phyloP scores from a whole-genome alignment of 92 coral and sea anemone species.

The Anthopleura xanthogrammica region DNA sequence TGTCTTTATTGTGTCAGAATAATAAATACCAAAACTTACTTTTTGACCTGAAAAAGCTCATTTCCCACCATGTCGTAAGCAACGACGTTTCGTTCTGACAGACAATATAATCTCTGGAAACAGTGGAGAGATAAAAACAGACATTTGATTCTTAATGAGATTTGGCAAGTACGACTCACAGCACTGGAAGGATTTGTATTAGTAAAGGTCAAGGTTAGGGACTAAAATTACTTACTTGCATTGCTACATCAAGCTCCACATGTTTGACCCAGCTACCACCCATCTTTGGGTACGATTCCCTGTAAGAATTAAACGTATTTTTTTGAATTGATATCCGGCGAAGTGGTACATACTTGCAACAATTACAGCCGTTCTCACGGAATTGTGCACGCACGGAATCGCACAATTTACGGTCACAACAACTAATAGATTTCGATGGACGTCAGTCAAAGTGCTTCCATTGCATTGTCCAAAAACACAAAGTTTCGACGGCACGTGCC shows the following conservation, averaged over 20 bases:
- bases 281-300: constrained; percentile 88
- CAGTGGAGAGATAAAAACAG: not conserved
- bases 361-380: too few species aligned
- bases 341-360: too few species aligned
- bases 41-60: constrained; percentile 75
- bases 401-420: not conserved
- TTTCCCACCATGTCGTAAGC: constrained; percentile 95
- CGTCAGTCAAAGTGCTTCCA: too few species aligned
- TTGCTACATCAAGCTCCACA: constrained; percentile 79
- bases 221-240: constrained; percentile 62
- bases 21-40: constrained; percentile 42
- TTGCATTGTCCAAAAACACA: too few species aligned
- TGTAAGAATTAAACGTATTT: constrained; percentile 5
- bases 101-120: constrained; percentile 80
- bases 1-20: not conserved
- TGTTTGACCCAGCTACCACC: constrained; percentile 97
- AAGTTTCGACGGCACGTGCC: too few species aligned
- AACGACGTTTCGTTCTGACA: constrained; percentile 92
- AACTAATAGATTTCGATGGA: not conserved
- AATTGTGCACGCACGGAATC: too few species aligned
- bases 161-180: too few species aligned
- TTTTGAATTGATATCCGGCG: too few species aligned
- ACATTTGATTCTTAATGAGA: not conserved
- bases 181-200: too few species aligned
- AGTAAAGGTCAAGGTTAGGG: too few species aligned